Conservation (phyloP, 1,140 invertebrate genomes). For the Chrysopa pallens region DNA sequence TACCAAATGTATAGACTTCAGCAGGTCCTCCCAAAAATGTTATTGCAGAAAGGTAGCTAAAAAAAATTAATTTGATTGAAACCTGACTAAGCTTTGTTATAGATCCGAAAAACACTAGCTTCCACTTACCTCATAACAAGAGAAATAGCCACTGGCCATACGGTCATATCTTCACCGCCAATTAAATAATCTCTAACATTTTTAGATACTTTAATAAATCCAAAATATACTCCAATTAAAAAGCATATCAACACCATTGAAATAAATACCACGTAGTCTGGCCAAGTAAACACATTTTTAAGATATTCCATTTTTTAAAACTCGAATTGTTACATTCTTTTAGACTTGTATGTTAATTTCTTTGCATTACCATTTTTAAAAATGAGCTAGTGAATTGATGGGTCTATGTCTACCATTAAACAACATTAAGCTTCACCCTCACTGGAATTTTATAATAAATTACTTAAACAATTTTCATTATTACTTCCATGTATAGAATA, state of each 20-base stretch:
- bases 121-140: constrained; percentile 50
- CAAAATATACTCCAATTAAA: constrained; percentile 61
- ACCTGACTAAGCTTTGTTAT: too few species aligned
- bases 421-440: too few species aligned
- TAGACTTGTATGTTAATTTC: too few species aligned
- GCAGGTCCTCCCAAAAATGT: constrained; percentile 54
- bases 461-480: too few species aligned
- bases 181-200: constrained; percentile 62
- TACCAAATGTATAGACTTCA: constrained; percentile 64
- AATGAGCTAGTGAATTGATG: too few species aligned
- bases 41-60: constrained; percentile 42
- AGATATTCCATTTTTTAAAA: too few species aligned
- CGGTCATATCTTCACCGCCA: constrained; percentile 64
- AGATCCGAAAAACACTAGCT: not conserved
- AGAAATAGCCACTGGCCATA: constrained; percentile 63
- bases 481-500: too few species aligned
- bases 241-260: constrained; percentile 52
- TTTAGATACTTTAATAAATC: constrained; percentile 46
- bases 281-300: constrained; percentile 11
- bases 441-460: too few species aligned
- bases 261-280: constrained; percentile 53
- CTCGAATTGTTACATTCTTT: too few species aligned
- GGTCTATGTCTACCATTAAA: too few species aligned
- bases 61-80: constrained; percentile 4
- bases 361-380: too few species aligned